These are phyloP conservation scores for Dolichallabes microphthalmus DNA, from an alignment of 2,113 vertebrate genomes.

Conservation along the genomic window DNA sequence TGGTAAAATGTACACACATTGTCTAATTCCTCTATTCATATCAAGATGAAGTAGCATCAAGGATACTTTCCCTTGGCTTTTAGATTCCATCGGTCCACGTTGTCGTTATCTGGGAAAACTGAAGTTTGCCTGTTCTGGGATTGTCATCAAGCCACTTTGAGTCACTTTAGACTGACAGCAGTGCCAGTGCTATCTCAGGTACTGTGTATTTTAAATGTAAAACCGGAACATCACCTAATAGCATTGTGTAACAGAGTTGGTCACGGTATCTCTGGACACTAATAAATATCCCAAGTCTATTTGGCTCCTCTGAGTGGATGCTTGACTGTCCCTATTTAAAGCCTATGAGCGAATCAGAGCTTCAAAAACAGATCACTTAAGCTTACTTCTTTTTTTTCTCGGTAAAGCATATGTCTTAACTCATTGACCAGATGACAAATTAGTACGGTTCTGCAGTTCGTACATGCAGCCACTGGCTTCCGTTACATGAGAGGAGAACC, in stretches of 20 bases:
- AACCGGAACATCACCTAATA: conserved; percentile 54
- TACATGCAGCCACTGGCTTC: conserved; percentile 36
- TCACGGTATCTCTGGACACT: conserved; percentile 16
- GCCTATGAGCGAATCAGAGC: conserved; percentile 36
- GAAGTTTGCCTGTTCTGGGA: conserved; percentile 1
- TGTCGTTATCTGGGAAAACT: not conserved
- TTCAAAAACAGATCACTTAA: conserved; percentile 38
- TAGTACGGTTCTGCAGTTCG: conserved; percentile 30
- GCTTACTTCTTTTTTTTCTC: conserved; percentile 47
- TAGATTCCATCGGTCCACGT: not conserved
- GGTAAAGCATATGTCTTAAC: conserved; percentile 37
- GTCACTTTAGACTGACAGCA: not conserved
- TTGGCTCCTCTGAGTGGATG: conserved; percentile 52
- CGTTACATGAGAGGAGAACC: conserved; percentile 40
- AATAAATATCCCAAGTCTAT: conserved; percentile 38
- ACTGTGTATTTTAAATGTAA: conserved; percentile 31
- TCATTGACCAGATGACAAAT: conserved; percentile 55
- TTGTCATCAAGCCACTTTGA: not conserved
- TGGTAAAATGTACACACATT: not conserved
- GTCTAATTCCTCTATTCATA: not conserved
- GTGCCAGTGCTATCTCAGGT: not conserved
- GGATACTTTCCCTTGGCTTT: conserved; percentile 2
- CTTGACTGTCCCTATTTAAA: conserved; percentile 45
- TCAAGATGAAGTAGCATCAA: not conserved
- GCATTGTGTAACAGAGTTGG: conserved; percentile 36